Percentiles rank a stretch among this genome's conserved stretches.
Conservation (phyloP, 1,140 invertebrate genomes). For the Aethina tumida region DNA sequence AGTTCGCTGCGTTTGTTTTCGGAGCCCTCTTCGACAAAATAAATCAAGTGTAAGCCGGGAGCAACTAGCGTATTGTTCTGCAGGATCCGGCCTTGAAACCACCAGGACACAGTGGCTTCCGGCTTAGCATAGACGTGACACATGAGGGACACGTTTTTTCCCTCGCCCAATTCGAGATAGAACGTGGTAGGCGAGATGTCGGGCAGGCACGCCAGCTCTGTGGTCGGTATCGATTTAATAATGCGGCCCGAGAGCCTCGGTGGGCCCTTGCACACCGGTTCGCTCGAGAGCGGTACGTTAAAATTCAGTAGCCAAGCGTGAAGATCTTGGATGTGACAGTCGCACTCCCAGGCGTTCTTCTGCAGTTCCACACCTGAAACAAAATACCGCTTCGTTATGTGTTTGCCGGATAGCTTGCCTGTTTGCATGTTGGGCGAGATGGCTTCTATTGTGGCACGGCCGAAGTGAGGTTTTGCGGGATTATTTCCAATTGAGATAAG, state of each 20-base stretch:
- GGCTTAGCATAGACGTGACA: constrained; percentile 75
- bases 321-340: constrained; percentile 66
- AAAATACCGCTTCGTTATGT: too few relatives aligned
- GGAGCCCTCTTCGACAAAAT: constrained; percentile 53
- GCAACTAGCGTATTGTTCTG: constrained; percentile 55
- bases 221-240: constrained; percentile 56
- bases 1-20: constrained; percentile 62
- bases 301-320: constrained; percentile 65
- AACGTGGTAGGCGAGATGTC: constrained; percentile 58
- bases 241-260: constrained; percentile 49
- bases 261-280: constrained; percentile 66
- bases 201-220: constrained; percentile 73
- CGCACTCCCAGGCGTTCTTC: constrained; percentile 80
- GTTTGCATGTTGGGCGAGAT: too few relatives aligned
- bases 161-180: constrained; percentile 64
- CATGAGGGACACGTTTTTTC: constrained; percentile 64
- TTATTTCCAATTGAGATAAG: too few relatives aligned
- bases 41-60: constrained; percentile 49
- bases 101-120: constrained; percentile 66
- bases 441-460: too few relatives aligned
- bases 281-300: constrained; percentile 55
- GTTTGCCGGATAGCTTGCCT: too few relatives aligned
- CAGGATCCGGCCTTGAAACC: constrained; percentile 63
- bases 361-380: constrained; percentile 49
- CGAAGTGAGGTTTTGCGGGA: too few relatives aligned